These are phyloP conservation scores for Ornithorhynchus anatinus DNA, from an alignment of 2,113 vertebrate species.

Conservation along the genomic window DNA sequence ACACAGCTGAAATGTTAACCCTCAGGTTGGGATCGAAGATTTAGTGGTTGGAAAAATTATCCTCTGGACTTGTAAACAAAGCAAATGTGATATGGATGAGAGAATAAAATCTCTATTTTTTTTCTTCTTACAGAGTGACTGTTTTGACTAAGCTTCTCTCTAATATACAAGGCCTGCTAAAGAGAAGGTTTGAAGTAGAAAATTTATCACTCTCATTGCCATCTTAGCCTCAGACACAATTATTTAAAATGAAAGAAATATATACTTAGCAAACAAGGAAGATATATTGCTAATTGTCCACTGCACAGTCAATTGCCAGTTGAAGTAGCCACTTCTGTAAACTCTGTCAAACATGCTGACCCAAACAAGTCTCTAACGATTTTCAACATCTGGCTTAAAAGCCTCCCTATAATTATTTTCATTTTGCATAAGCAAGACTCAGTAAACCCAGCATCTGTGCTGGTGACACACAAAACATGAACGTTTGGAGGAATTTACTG, in stretches of 20 bases:
- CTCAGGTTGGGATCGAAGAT: conserved; percentile 31
- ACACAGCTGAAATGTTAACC: conserved; percentile 53
- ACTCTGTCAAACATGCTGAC: conserved; percentile 63
- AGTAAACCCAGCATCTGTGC: conserved; percentile 60
- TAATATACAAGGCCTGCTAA: conserved; percentile 34
- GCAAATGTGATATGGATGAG: conserved; percentile 50
- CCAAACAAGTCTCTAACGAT: conserved; percentile 60
- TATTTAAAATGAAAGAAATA: conserved; percentile 51
- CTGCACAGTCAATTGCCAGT: conserved; percentile 54
- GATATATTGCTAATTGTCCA: conserved; percentile 57
- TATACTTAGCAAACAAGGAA: conserved; percentile 53
- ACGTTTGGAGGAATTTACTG: conserved; percentile 50
- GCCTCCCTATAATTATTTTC: conserved; percentile 63
- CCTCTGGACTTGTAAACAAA: conserved; percentile 51
- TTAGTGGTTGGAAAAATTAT: conserved; percentile 47
- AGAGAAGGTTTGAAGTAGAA: conserved; percentile 37
- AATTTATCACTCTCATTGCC: conserved; percentile 19
- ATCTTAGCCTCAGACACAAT: conserved; percentile 34
- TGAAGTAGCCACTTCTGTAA: conserved; percentile 64
- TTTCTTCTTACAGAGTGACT: conserved; percentile 38
- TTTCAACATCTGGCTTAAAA: conserved; percentile 67
- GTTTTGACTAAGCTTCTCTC: conserved; percentile 45
- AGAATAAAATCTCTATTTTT: conserved; percentile 50
- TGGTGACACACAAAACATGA: conserved; percentile 55
- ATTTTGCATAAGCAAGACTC: conserved; percentile 64